These are phyloP conservation scores for Chitala chitala DNA, from an alignment of 2,113 vertebrate species.

Conservation along the genomic window DNA sequence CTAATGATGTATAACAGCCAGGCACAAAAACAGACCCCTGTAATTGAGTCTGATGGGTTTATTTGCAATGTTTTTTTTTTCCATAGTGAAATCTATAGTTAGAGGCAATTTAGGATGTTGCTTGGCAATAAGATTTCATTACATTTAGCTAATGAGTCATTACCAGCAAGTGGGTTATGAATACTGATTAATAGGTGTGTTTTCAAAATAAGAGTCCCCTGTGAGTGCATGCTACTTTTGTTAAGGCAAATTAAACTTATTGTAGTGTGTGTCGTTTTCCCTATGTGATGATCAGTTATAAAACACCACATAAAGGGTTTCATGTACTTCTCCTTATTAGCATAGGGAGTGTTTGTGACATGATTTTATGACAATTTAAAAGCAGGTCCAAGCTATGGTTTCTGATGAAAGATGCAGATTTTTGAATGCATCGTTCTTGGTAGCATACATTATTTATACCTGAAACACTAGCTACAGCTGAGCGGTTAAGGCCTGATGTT, in stretches of 20 bases:
- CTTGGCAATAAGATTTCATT: slow-evolving; percentile 55
- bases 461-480: not conserved
- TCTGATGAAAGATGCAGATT: not conserved
- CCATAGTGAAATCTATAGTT: slow-evolving; percentile 49
- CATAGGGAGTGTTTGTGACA: no score
- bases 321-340: no score
- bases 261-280: slow-evolving; percentile 24
- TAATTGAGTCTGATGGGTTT: slow-evolving; percentile 51
- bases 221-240: slow-evolving; percentile 37
- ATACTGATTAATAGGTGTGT: slow-evolving; percentile 57
- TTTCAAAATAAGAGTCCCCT: slow-evolving; percentile 47
- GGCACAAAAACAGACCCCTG: slow-evolving; percentile 40
- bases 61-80: slow-evolving; percentile 40
- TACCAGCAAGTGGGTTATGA: slow-evolving; percentile 50
- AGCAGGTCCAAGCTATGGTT: not conserved
- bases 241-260: slow-evolving; percentile 38
- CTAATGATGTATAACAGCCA: slow-evolving; percentile 43
- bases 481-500: not conserved
- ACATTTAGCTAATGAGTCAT: slow-evolving; percentile 58
- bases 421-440: not conserved
- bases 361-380: no score
- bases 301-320: no score
- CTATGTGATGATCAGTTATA: no score
- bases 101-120: slow-evolving; percentile 56
- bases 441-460: not conserved